phyloP scores from a whole-genome alignment of 2,888 invertebrate species.

The Temnothorax rugatulus region DNA sequence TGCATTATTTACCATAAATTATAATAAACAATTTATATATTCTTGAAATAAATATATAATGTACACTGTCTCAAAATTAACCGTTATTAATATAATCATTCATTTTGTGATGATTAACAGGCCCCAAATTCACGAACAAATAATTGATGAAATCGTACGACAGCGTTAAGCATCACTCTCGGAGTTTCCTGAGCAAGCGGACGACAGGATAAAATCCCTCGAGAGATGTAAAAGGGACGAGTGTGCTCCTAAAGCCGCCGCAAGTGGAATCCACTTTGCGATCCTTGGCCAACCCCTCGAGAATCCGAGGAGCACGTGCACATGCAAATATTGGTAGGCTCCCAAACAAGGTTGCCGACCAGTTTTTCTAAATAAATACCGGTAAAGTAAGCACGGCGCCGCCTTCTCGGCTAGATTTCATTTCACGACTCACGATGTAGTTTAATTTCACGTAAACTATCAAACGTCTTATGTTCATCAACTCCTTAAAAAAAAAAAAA shows the following conservation, averaged over 20 bases:
- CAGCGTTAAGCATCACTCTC: slow-evolving; percentile 27
- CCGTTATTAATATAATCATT: slow-evolving; percentile 9
- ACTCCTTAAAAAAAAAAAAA: neutral
- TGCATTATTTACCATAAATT: neutral
- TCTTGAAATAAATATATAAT: neutral
- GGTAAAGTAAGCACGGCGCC: slow-evolving; percentile 28
- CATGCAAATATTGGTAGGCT: slow-evolving; percentile 49
- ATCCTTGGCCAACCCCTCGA: slow-evolving; percentile 55
- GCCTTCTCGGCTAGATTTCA: slow-evolving; percentile 3
- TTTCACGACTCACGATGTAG: neutral
- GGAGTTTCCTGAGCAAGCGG: slow-evolving; percentile 30
- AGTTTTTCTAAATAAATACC: slow-evolving; percentile 50
- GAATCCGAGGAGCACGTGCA: slow-evolving; percentile 59
- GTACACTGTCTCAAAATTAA: neutral
- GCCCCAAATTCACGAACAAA: neutral
- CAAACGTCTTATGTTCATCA: neutral
- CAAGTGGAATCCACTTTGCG: slow-evolving; percentile 74
- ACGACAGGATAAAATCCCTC: slow-evolving; percentile 53
- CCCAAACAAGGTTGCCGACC: slow-evolving; percentile 43
- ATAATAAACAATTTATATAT: neutral
- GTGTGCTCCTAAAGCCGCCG: slow-evolving; percentile 61
- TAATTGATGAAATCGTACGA: slow-evolving; percentile 34
- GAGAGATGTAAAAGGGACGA: slow-evolving; percentile 57
- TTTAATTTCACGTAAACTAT: slow-evolving; percentile 4
- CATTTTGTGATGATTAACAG: neutral